These are phyloP conservation scores for Elephas maximus DNA, from an alignment of 2,113 vertebrate species.

Conservation along the genomic window DNA sequence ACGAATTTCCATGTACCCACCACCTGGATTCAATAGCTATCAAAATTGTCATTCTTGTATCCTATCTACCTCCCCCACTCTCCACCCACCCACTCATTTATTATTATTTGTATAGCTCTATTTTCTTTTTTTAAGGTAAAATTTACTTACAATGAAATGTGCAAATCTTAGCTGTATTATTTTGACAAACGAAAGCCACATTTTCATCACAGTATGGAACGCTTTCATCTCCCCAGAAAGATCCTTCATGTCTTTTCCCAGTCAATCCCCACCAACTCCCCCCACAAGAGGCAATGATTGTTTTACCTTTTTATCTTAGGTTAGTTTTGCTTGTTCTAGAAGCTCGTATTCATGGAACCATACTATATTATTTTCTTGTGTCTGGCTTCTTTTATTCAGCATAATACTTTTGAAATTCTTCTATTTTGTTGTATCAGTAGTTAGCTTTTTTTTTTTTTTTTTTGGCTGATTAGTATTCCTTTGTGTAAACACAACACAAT, in stretches of 20 bases:
- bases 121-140: slow-evolving; percentile 30
- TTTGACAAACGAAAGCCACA: slow-evolving; percentile 50
- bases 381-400: neutral
- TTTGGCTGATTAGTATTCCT: neutral
- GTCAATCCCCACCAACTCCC: neutral
- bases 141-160: slow-evolving; percentile 37
- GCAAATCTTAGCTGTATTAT: slow-evolving; percentile 1
- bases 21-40: slow-evolving; percentile 6
- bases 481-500: neutral
- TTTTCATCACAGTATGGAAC: neutral
- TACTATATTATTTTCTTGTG: neutral
- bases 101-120: neutral
- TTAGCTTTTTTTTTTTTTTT: neutral
- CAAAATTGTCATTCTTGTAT: neutral
- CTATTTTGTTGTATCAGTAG: neutral
- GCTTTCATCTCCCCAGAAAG: slow-evolving; percentile 4
- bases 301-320: neutral
- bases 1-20: neutral
- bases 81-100: neutral
- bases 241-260: neutral
- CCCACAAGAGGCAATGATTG: neutral
- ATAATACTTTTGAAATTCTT: neutral
- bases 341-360: neutral
- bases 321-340: slow-evolving; percentile 22
- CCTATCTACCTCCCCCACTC: neutral